Percentiles rank a stretch among this genome's conserved stretches.
phyloP scores from a whole-genome alignment of 2,888 invertebrate genomes.

The Chymomyza caudatula region DNA sequence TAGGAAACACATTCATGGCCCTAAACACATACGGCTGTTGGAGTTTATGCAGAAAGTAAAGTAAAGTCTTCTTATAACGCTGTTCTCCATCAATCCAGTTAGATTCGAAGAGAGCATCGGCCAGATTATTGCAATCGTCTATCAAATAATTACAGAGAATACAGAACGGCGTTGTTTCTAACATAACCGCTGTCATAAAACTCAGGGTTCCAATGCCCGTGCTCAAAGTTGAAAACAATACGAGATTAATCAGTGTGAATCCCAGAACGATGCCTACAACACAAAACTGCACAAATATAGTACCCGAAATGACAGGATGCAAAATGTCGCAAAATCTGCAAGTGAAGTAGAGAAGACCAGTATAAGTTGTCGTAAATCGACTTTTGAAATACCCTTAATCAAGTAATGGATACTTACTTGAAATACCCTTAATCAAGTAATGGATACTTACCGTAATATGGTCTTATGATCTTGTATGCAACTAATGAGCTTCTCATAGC shows the following conservation, averaged over 20 bases:
- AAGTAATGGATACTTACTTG: no score
- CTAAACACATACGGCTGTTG: constrained; percentile 58
- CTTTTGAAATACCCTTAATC: no score
- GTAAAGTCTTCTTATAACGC: constrained; percentile 48
- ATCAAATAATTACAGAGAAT: constrained; percentile 58
- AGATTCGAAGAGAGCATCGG: constrained; percentile 60
- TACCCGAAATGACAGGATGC: constrained; percentile 59
- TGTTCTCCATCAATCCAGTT: constrained; percentile 57
- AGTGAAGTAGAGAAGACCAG: no score
- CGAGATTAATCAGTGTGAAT: constrained; percentile 56
- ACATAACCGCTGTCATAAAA: constrained; percentile 47
- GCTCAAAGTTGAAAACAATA: constrained; percentile 46
- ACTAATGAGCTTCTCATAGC: constrained; percentile 43
- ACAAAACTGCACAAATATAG: constrained; percentile 66
- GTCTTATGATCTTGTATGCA: constrained; percentile 62
- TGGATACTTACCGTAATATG: constrained; percentile 52
- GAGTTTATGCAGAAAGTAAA: constrained; percentile 56
- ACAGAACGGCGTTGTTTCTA: constrained; percentile 65
- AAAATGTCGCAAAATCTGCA: constrained; percentile 52
- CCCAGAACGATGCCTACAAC: constrained; percentile 59
- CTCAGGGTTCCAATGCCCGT: constrained; percentile 49
- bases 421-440: neutral
- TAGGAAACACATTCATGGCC: constrained; percentile 63
- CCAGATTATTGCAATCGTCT: constrained; percentile 53
- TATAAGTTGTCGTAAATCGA: no score